phyloP scores from a whole-genome alignment of 1,140 invertebrate genomes.

The Dryas iulia region DNA sequence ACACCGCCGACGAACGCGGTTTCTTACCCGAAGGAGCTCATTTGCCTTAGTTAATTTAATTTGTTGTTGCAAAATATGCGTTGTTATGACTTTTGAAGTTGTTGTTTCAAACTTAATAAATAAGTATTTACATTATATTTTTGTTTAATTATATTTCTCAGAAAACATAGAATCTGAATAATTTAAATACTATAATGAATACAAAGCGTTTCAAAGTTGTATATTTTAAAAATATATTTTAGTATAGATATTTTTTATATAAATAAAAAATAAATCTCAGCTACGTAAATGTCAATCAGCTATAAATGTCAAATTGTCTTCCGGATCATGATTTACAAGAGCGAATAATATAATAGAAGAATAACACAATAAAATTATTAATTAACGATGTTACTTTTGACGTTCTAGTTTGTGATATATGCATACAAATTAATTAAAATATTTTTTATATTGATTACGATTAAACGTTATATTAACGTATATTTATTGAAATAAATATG shows the following conservation, averaged over 20 bases:
- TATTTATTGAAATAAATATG: too few relatives aligned
- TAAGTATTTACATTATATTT: slow-evolving; percentile 4
- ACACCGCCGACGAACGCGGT: slow-evolving; percentile 85
- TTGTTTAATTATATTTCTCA: not conserved
- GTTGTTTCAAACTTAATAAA: slow-evolving; percentile 17
- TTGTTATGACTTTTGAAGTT: slow-evolving; percentile 16
- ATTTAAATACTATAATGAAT: too few relatives aligned
- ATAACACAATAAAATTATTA: not conserved
- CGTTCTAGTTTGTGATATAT: not conserved
- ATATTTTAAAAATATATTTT: too few relatives aligned
- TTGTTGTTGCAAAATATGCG: not conserved
- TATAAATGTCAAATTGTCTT: slow-evolving; percentile 8
- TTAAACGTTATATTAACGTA: too few relatives aligned
- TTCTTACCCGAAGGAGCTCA: slow-evolving; percentile 82
- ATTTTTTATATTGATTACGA: not conserved
- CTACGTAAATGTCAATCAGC: slow-evolving; percentile 1
- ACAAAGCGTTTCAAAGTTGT: too few relatives aligned
- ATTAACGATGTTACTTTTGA: not conserved
- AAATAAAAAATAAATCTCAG: not conserved
- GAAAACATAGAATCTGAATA: too few relatives aligned
- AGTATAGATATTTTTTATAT: not conserved
- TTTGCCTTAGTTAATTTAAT: slow-evolving; percentile 56
- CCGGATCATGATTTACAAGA: not conserved
- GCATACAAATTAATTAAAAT: not conserved
- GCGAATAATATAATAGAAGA: not conserved